phyloP scores from a whole-genome alignment of 1,140 invertebrate genomes.

The Chlorops oryzae region DNA sequence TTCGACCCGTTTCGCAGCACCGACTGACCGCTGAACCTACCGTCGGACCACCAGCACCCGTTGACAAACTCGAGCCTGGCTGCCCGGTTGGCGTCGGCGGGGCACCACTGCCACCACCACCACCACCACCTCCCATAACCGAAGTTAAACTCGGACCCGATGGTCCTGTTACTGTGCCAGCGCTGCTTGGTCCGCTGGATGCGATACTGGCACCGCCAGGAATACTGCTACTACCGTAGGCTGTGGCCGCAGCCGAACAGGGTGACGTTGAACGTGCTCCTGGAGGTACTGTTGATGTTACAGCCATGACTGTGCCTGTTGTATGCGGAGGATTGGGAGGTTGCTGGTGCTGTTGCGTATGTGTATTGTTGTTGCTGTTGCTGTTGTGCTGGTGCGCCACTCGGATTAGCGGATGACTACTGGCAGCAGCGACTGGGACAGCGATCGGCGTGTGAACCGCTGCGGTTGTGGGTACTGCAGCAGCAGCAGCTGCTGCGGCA shows the following conservation, averaged over 20 bases:
- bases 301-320: conserved; percentile 32
- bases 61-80: conserved; percentile 16
- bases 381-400: too few species aligned
- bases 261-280: conserved; percentile 51
- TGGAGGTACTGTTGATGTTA: conserved; percentile 50
- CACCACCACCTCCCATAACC: conserved; percentile 21
- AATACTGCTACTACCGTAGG: conserved; percentile 32
- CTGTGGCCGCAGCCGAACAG: conserved; percentile 47
- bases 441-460: conserved; percentile 20
- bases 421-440: conserved; percentile 22
- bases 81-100: conserved; percentile 35
- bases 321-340: conserved; percentile 1
- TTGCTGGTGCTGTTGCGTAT: too few species aligned
- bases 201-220: conserved; percentile 45
- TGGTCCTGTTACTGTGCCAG: conserved; percentile 34
- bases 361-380: too few species aligned
- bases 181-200: conserved; percentile 26
- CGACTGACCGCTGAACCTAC: conserved; percentile 50
- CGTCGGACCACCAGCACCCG: conserved; percentile 34
- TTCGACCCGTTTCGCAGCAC: conserved; percentile 87
- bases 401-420: not conserved
- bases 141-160: conserved; percentile 66
- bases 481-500: too few species aligned
- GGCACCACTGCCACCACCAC: conserved; percentile 52
- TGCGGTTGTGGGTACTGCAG: conserved; percentile 14